Evolutionary conservation across 64 coral and sea anemone genomes (phyloP).

Genomic region (Actinia equina): DNA sequence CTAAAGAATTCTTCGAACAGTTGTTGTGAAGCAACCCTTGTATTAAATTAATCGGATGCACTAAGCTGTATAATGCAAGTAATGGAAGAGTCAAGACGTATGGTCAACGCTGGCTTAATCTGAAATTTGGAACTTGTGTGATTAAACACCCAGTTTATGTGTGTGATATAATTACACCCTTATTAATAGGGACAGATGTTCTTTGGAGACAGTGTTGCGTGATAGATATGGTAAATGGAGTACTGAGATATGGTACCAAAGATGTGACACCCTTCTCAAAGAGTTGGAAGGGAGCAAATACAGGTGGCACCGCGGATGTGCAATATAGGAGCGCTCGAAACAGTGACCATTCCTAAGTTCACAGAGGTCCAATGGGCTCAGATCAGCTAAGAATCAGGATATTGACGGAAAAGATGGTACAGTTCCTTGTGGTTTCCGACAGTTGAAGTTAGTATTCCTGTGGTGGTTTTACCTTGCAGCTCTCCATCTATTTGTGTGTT

Average conservation of each 20-base stretch:
- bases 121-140: neutral
- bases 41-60: neutral
- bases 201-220: neutral
- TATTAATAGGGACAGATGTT: neutral
- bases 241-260: too few relatives aligned
- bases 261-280: too few relatives aligned
- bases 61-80: neutral
- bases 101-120: neutral
- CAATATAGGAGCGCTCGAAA: neutral
- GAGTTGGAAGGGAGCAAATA: too few relatives aligned
- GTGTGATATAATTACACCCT: slow-evolving; percentile 5
- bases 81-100: slow-evolving; percentile 8
- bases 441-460: too few relatives aligned
- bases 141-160: slow-evolving; percentile 5
- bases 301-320: neutral
- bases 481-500: too few relatives aligned
- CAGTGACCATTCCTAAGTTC: neutral
- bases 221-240: too few relatives aligned
- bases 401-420: neutral
- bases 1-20: neutral
- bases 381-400: neutral
- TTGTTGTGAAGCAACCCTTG: neutral
- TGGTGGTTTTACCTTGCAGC: neutral
- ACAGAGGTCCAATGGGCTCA: neutral
- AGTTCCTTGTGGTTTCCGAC: too few relatives aligned